Percentiles rank a stretch among this genome's conserved stretches.
Conservation (phyloP, 2,113 vertebrate species). For the Stercorarius parasiticus region DNA sequence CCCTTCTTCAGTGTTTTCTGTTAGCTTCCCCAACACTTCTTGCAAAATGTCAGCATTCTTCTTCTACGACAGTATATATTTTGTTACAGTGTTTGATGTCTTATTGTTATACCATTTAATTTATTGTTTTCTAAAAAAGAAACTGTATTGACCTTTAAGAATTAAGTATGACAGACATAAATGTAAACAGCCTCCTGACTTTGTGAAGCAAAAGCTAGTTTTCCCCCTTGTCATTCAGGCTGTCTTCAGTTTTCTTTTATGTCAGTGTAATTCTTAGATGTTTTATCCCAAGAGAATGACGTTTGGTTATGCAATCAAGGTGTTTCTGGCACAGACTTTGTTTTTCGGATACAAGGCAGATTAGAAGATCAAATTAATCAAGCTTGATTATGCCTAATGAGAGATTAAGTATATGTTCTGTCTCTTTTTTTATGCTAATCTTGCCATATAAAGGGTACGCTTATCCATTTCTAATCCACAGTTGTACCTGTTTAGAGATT, state of each 20-base stretch:
- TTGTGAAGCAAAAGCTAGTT: neutral
- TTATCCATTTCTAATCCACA: neutral
- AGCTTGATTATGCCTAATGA: neutral
- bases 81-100: neutral
- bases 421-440: neutral
- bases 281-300: neutral
- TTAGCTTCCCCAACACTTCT: neutral
- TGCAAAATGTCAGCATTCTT: slow-evolving; percentile 1
- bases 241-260: neutral
- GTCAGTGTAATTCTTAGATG: neutral
- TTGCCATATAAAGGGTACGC: neutral
- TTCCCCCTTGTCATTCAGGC: neutral
- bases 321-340: neutral
- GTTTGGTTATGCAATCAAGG: neutral
- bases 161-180: neutral
- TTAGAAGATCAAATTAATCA: neutral
- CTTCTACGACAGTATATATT: neutral
- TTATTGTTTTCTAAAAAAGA: slow-evolving; percentile 11
- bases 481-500: neutral
- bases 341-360: neutral
- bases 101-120: neutral
- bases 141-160: slow-evolving; percentile 32
- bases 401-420: neutral
- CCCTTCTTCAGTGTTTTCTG: neutral
- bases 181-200: neutral